These are phyloP conservation scores for Synanthedon vespiformis DNA, from an alignment of 2,888 invertebrate genomes.

Conservation along the genomic window DNA sequence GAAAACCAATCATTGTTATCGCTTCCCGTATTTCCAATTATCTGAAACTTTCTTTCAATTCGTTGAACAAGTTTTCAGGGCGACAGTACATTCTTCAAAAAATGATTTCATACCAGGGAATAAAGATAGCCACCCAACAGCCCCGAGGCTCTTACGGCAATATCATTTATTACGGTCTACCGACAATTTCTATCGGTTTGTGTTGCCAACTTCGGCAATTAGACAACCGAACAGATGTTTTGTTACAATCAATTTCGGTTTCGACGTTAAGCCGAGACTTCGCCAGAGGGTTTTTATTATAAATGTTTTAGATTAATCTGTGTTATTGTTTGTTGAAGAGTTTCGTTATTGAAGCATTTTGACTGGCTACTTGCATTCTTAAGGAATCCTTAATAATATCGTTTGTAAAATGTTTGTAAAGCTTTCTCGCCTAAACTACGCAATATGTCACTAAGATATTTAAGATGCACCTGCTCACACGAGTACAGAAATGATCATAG, in stretches of 20 bases:
- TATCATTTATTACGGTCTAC: slow-evolving; percentile 1
- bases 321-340: background rate
- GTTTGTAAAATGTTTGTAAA: too few species aligned
- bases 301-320: slow-evolving; percentile 2
- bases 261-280: slow-evolving; percentile 4
- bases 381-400: too few species aligned
- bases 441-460: too few species aligned
- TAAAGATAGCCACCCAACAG: background rate
- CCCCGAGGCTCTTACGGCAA: background rate
- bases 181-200: slow-evolving; percentile 8
- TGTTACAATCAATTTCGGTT: slow-evolving; percentile 5
- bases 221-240: slow-evolving; percentile 12
- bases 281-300: slow-evolving; percentile 5
- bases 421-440: too few species aligned
- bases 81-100: background rate
- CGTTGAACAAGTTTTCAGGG: too few species aligned
- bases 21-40: too few species aligned
- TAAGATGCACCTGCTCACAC: too few species aligned
- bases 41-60: too few species aligned
- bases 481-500: too few species aligned
- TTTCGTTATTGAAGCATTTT: background rate
- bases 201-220: slow-evolving; percentile 16
- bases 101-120: background rate
- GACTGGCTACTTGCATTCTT: too few species aligned
- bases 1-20: too few species aligned